phyloP scores from a whole-genome alignment of 2,888 invertebrate genomes.

The Aphidoletes aphidimyza region DNA sequence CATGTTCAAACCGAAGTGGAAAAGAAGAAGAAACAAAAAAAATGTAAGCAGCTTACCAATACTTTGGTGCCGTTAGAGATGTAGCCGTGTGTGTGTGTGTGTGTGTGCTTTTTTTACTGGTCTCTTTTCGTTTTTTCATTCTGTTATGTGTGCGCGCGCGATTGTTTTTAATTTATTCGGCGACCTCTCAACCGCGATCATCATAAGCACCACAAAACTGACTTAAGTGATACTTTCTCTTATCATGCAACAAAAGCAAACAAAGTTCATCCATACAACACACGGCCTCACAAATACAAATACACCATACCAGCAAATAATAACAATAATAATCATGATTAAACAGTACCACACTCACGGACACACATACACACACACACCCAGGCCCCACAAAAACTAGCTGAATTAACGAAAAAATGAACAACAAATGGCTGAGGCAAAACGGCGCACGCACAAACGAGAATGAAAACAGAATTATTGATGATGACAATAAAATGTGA shows the following conservation, averaged over 20 bases:
- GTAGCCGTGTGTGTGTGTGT: too few species aligned
- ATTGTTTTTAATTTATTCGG: background rate
- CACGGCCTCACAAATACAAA: too few species aligned
- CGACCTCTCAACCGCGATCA: slow-evolving; percentile 47
- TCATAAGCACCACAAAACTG: slow-evolving; percentile 1
- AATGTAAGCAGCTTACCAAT: background rate
- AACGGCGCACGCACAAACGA: slow-evolving; percentile 18
- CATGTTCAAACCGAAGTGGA: too few species aligned
- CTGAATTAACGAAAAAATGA: too few species aligned
- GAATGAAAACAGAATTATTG: slow-evolving; percentile 43
- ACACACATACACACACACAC: background rate
- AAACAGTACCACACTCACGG: background rate
- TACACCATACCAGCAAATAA: too few species aligned
- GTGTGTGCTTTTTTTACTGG: background rate
- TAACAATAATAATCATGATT: too few species aligned
- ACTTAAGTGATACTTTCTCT: slow-evolving; percentile 45
- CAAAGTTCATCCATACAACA: background rate
- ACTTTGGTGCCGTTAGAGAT: background rate
- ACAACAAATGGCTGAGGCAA: too few species aligned
- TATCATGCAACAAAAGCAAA: slow-evolving; percentile 36
- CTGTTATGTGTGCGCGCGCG: background rate
- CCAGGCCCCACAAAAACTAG: too few species aligned
- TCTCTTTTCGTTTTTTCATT: background rate
- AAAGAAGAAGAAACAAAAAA: background rate
- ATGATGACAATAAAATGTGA: slow-evolving; percentile 43